phyloP scores from a whole-genome alignment of 2,113 vertebrate species.

The Ammospiza nelsoni region DNA sequence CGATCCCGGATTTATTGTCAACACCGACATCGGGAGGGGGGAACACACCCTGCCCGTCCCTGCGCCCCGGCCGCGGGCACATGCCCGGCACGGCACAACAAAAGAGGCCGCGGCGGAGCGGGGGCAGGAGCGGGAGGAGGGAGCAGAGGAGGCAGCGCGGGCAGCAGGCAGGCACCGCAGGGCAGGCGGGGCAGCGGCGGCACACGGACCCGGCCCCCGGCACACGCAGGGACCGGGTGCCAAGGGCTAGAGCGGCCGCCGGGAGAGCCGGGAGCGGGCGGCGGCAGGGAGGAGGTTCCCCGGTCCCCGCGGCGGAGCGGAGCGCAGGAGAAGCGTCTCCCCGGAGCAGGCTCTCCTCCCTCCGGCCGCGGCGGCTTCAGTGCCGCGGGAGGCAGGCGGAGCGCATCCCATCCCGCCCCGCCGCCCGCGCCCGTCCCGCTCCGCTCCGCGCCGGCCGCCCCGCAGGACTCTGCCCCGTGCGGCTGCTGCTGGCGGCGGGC shows the following conservation, averaged over 20 bases:
- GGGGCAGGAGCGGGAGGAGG: not conserved
- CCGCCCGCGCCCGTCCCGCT: not conserved
- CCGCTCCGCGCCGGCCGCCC: not conserved
- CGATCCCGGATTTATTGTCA: not conserved
- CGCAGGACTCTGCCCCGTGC: not conserved
- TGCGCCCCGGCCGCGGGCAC: not conserved
- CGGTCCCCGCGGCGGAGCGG: not conserved
- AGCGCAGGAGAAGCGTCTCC: not conserved
- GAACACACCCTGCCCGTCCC: not conserved
- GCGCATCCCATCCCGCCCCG: not conserved
- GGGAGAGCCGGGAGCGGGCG: not conserved
- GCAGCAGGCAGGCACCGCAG: not conserved
- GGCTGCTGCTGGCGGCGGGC: not conserved
- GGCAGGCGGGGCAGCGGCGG: not conserved
- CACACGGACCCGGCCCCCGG: not conserved
- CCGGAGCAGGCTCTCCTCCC: not conserved
- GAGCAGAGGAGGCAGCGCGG: not conserved
- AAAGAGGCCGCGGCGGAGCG: not conserved
- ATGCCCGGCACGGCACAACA: conserved; percentile 1
- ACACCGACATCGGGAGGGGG: not conserved
- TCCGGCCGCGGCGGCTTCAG: not conserved
- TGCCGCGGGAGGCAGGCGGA: not conserved
- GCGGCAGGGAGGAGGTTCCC: not conserved
- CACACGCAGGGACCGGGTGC: not conserved
- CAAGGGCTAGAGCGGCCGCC: not conserved